Evolutionary conservation across 1,140 invertebrate genomes (phyloP), one percentile per base, ranked within the genome.

Genomic region (Armadillidium nasatum): DNA sequence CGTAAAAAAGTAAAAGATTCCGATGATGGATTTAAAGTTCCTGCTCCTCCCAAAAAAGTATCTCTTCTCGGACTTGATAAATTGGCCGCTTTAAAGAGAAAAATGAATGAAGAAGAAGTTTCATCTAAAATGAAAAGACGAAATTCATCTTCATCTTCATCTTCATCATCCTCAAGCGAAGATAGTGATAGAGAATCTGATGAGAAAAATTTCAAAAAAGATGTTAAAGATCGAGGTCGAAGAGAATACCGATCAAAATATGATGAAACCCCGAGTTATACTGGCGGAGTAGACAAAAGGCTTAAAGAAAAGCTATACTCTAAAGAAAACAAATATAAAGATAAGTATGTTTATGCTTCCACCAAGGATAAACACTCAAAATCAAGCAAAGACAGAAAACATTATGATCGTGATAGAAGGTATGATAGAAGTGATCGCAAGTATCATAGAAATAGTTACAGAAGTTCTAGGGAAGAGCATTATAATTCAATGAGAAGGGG

Each of bases 191-290:
- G 80, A 75, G 77, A 82, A 75, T 44, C 54, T 71, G 80, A 82
- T 69, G 78, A 76, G 9, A 66, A 81, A 13, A 76, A 80, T 19
- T 73, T 78, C 22, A 77, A 77, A 68, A 81, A 82, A 72, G 78
- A 77, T 75, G 67, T 68, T 15, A 21, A 75, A 44, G 74, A 76
- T 33, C 21, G 22, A 13, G 77, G 54, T 73, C 87, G 43, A 11
- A 81, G 93, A 79, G 90, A 92, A 84, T 94, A 95, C 83, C 87
- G 95, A 74, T 85, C 88, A 75, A 86, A 90, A 10, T 88, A 90
- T 81, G 90, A 92, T 82, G 96, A 98, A 86, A 97, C 95, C 9
- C 96, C 96, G 0, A 93, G 95, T 0, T 90, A 97, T 83, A 96
- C 95, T 6, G 95, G 94, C 50, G 95, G 95, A 33, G 91, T 97